Conservation (phyloP, 2,113 vertebrate genomes). For the Apeltes quadracus region DNA sequence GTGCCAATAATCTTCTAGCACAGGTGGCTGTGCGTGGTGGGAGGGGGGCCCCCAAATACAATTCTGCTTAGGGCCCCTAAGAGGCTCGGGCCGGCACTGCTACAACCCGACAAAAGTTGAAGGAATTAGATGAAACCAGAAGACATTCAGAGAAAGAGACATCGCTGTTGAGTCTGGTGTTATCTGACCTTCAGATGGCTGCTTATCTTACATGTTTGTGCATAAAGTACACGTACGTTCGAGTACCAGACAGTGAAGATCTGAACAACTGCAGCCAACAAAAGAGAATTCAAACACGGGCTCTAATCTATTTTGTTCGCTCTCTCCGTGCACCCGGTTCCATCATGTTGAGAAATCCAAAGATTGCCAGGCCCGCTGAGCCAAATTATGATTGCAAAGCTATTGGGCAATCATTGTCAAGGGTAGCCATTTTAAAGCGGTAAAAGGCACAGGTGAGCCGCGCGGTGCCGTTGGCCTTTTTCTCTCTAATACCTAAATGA, state of each 20-base stretch:
- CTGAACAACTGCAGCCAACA: neutral
- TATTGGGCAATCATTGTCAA: neutral
- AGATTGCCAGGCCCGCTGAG: neutral
- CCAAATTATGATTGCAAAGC: neutral
- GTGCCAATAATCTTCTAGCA: too few relatives aligned
- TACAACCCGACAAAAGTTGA: neutral
- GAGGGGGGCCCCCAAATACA: too few relatives aligned
- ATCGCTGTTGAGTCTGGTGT: too few relatives aligned
- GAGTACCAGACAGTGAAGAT: too few relatives aligned
- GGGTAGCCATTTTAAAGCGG: neutral
- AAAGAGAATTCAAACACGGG: neutral
- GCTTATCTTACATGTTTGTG: neutral
- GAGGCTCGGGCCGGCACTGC: too few relatives aligned
- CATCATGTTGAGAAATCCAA: neutral
- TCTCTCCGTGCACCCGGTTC: neutral
- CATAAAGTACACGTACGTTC: neutral
- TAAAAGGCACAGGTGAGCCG: neutral
- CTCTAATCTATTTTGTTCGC: neutral
- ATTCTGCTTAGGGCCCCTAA: too few relatives aligned
- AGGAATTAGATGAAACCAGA: neutral
- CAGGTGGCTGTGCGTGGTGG: too few relatives aligned
- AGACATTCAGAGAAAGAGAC: too few relatives aligned
- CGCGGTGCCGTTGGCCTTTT: neutral
- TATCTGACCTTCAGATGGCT: too few relatives aligned
- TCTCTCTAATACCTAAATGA: neutral